Evolutionary conservation across 2,113 vertebrate genomes (phyloP), one percentile per base, ranked within the genome.

Genomic region (Aphelocoma coerulescens): DNA sequence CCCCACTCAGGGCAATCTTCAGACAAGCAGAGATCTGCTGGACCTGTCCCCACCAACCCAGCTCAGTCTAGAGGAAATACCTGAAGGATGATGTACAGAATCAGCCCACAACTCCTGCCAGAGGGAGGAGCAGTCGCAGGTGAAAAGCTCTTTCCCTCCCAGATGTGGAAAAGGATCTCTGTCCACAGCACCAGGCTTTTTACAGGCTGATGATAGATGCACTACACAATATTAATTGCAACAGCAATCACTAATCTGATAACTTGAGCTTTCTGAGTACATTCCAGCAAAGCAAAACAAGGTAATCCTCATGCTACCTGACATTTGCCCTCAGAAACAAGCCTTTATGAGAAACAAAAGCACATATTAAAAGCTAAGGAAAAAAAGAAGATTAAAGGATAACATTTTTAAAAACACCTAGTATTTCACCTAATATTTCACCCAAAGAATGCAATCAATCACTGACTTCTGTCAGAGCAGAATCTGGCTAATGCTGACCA

Each of bases 81-180:
- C 43, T 83, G 14, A 12, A 32, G 37, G 72, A 77, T 67, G 48
- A 84, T 39, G 52, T 13, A 59, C 75, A 58, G 59, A 59, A 67
- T 54, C 63, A 46, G 19, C 67, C 86, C 52, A 55, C 1, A 3
- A 7, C 48, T 91, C 61, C 91, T 87, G 72, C 91, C 94, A 95
- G 94, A 93, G 89, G 91, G 96, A 95, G 94, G 86, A 95, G 94
- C 89, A 89, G 83, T 78, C 84, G 86, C 57, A 86, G 86, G 79
- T 78, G 52, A 87, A 96, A 95, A 91, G 27, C 61, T 55, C 79
- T 59, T 88, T 74, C n/a, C 57, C 39, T 87, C 33, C 15, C 55
- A 87, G 82, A 69, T 22, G 1, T 49, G 66, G 55, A 62, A 86
- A 84, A 59, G 39, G 19, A 84, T 95, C 77, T 90, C 84, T 74